Base-by-base conservation (phyloP, 2,797 vertebrate genomes). In the Falco columbarius region DNA sequence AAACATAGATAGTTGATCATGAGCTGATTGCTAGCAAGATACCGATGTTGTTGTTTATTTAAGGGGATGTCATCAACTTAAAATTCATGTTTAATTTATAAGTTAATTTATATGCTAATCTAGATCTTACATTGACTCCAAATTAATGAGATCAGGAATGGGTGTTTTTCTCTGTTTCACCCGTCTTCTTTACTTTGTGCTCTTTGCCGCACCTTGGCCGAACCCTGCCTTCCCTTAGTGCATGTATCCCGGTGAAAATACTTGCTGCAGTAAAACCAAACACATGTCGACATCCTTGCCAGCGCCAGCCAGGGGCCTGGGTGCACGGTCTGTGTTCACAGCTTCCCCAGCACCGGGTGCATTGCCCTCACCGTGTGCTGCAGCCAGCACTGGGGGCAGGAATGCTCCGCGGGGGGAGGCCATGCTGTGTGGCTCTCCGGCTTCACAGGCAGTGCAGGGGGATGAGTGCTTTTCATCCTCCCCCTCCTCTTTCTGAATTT, bases 371-470 rank as follows among this genome's bases (percentile, higher is more conserved):
- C 8, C 3, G 1, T 0, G 5, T 7, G 12, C 20, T 14, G 3
- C 68, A 40, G 10, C n/a, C 10, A 3, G 70, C 68, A 21, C 61
- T 10, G 6, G 1, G 47, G 49, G 24, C 42, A 23, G 44, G 19
- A 54, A 9, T 2, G 13, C 20, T 54, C 52, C 4, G 46, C 4
- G 3, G 55, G 59, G 52, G 16, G 26, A 80, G 36, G 14, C 46
- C 3, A 2, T 7, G 59, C 16, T 42, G 30, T 2, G 4, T 1
- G 2, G 22, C 24, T 36, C 75, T 59, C 23, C 1, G 0, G 3
- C 40, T 32, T 30, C 72, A 30, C 5, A 0, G 7, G 17, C 9
- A 3, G n/a, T 1, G 1, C 11, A 6, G 34, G 4, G 26, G 24
- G 20, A 21, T 1, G 11, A 12, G 20, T 0, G 0, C 8, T 54